Base-by-base conservation (phyloP, 2,888 invertebrate genomes). In the Ennomos erosarius region DNA sequence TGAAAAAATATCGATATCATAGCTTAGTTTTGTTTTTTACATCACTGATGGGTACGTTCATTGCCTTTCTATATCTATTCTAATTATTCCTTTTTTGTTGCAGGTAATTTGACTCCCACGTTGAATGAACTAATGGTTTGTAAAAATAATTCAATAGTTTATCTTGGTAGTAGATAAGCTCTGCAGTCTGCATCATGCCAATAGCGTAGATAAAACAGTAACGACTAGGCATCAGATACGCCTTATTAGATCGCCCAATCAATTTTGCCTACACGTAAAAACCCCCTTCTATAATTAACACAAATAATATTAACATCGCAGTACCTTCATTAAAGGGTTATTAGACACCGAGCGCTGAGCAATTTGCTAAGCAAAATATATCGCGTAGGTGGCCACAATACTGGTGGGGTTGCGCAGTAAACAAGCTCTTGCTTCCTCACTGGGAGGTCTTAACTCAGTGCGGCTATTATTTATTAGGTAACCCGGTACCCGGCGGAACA, bases 351-450 rank as follows among this genome's bases (percentile, higher is more conserved):
- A 83, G 84, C 85, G 78, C 84, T 83, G 81, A 87, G 85, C 88
- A 91, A 91, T 90, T 91, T 91, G 91, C 90, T 88, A 83, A 88
- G 88, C 85, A 87, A 88, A 90, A 90, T 88, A 85, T 90, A 89
- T 85, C 79, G 85, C 84, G 87, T 88, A 87, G 90, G 88, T 89
- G 89, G 79, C 84, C 87, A 87, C 84, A 84, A 85, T 85, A 87
- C 84, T 81, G 85, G 74, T 73, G 76, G 79, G 84, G 85, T 83
- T 81, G 73, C 78, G 79, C 78, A 81, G 84, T 90, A 90, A 90
- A 90, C 87, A 85, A 87, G 79, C 76, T 71, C 79, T 74, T 76
- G 85, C 82, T 88, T 85, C 85, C 90, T 81, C 90, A 84, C 88
- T 87, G 88, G 90, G 91, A 84, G 91, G 90, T 90, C 89, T 82